Conservation (phyloP, 2,888 invertebrate genomes). For the Pandemis cinnamomeana region DNA sequence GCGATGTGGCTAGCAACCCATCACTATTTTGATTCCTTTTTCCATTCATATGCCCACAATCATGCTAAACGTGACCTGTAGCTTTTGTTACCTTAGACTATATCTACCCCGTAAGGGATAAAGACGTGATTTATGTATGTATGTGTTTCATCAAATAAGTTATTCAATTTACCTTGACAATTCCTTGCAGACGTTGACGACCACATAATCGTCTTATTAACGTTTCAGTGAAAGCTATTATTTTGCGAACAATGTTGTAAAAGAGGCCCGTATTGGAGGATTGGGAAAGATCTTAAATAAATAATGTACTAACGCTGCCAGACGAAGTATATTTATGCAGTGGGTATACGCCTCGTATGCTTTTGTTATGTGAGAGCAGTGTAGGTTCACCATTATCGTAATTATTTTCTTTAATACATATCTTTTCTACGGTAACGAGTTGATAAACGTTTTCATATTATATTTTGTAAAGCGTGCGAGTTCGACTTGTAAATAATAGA, state of each 20-base stretch:
- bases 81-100: no score
- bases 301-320: constrained; percentile 5
- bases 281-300: constrained; percentile 10
- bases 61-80: no score
- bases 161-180: neutral
- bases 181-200: neutral
- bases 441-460: neutral
- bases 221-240: constrained; percentile 9
- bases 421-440: neutral
- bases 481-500: neutral
- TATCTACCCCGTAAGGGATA: no score
- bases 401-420: neutral
- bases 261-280: neutral
- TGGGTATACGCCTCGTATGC: neutral
- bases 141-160: neutral
- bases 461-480: neutral
- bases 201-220: neutral
- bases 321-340: constrained; percentile 8
- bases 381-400: neutral
- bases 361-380: constrained; percentile 3
- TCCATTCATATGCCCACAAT: no score
- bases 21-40: no score
- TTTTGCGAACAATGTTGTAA: constrained; percentile 3
- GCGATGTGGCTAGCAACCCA: no score
- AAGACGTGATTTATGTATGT: no score